A percentile compares a stretch with the other conserved stretches of the same genome.
Evolutionary conservation across 2,888 invertebrate genomes (phyloP).

Genomic region (Microplitis deprimator): DNA sequence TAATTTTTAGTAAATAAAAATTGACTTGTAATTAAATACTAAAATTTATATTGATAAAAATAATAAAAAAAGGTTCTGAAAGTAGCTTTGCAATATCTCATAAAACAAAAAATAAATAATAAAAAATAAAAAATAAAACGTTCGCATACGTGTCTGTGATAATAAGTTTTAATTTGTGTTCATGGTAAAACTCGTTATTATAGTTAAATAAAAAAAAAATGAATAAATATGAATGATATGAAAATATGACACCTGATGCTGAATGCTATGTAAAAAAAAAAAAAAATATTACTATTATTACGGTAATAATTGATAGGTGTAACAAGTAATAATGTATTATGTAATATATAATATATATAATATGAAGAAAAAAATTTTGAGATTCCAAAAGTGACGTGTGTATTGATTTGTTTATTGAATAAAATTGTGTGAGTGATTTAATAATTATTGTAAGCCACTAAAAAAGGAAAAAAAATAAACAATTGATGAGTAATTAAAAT

Average conservation of each 20-base stretch:
- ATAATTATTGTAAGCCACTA: conserved; percentile 2
- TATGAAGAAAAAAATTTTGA: not conserved
- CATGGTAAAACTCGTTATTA: conserved; percentile 32
- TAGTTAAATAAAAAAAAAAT: not conserved
- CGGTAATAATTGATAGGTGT: not conserved
- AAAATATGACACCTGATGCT: conserved; percentile 19
- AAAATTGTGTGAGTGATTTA: conserved; percentile 1
- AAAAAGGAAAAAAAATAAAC: not conserved
- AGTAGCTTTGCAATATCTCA: conserved; percentile 5
- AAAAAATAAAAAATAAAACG: conserved; percentile 16
- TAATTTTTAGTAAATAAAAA: not conserved
- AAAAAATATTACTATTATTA: not conserved
- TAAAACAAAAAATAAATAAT: conserved; percentile 28
- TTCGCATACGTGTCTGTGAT: conserved; percentile 49
- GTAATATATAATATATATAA: not conserved
- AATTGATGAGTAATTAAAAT: conserved; percentile 11
- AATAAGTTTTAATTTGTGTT: conserved; percentile 50
- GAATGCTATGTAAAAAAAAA: not conserved
- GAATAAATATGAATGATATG: conserved; percentile 1
- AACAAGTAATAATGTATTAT: conserved; percentile 1
- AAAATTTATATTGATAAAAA: not conserved
- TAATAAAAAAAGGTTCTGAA: not conserved
- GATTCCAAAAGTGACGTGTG: not conserved
- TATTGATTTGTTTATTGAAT: not conserved
- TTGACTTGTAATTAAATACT: not conserved